Evolutionary conservation across 1,140 invertebrate species (phyloP).

Genomic region (Calliphora vicina): DNA sequence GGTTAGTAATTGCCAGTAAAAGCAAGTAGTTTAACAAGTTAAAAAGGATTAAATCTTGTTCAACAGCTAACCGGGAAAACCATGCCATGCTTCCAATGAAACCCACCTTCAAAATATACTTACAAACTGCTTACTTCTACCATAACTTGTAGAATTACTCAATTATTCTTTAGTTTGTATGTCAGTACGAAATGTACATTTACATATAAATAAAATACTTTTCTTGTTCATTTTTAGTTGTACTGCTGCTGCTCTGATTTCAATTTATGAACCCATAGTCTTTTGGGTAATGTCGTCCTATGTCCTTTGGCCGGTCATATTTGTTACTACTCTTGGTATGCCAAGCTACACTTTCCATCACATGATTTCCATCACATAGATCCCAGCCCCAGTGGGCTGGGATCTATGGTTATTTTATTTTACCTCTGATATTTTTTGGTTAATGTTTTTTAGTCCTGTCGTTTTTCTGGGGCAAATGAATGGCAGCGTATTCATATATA

Average conservation of each 20-base stretch:
- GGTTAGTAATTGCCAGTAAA: constrained; percentile 34
- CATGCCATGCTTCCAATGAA: no score
- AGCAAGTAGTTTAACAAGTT: constrained; percentile 2
- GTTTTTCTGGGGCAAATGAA: background rate
- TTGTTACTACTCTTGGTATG: background rate
- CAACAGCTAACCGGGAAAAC: background rate
- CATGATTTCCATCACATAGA: no score
- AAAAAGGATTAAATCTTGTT: background rate
- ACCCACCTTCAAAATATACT: background rate
- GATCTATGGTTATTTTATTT: background rate
- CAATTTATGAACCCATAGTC: constrained; percentile 58
- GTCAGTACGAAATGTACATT: no score
- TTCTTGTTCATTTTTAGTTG: background rate
- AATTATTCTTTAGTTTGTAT: constrained; percentile 29
- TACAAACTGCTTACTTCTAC: background rate
- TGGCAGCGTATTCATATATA: background rate
- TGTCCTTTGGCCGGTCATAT: background rate
- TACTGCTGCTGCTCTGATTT: constrained; percentile 61
- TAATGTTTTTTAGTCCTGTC: background rate
- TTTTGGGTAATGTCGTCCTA: constrained; percentile 19
- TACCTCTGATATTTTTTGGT: background rate
- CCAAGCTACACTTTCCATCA: no score
- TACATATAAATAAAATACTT: background rate
- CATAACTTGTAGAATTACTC: background rate
- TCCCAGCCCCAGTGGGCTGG: no score